These are phyloP conservation scores for Drosophila nigricruria DNA, from an alignment of 2,888 invertebrate species.

Conservation along the genomic window DNA sequence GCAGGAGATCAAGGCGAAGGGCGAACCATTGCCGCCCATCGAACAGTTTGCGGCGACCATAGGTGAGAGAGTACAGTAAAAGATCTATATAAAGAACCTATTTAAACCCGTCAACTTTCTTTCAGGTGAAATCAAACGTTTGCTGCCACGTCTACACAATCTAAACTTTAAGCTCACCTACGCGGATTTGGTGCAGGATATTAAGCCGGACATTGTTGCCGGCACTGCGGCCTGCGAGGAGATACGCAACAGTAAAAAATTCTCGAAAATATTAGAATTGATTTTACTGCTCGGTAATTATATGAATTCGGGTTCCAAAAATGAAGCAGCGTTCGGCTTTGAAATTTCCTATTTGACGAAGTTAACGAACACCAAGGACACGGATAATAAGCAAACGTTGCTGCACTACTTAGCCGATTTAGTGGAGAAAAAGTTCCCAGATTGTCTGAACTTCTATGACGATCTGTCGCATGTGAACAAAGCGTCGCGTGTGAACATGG, in stretches of 20 bases:
- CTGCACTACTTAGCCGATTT: conserved; percentile 96
- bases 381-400: conserved; percentile 96
- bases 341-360: conserved; percentile 98
- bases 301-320: conserved; percentile 97
- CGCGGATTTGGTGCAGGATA: conserved; percentile 90
- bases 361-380: conserved; percentile 95
- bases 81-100: not conserved
- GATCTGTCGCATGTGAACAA: conserved; percentile 96
- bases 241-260: conserved; percentile 94
- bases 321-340: conserved; percentile 97
- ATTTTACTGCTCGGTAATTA: conserved; percentile 97
- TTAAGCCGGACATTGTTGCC: conserved; percentile 93
- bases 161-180: conserved; percentile 95
- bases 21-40: conserved; percentile 93
- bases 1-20: conserved; percentile 91
- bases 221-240: conserved; percentile 98
- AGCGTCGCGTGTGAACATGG: conserved; percentile 94
- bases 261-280: conserved; percentile 95
- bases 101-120: not conserved
- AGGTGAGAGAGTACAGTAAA: conserved; percentile 77
- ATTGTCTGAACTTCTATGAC: conserved; percentile 92
- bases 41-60: conserved; percentile 97
- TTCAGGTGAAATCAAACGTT: conserved; percentile 91
- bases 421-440: conserved; percentile 95
- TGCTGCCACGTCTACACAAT: conserved; percentile 94